Conservation (phyloP, 2,797 vertebrate genomes). For the Mormyrops attenuatus region DNA sequence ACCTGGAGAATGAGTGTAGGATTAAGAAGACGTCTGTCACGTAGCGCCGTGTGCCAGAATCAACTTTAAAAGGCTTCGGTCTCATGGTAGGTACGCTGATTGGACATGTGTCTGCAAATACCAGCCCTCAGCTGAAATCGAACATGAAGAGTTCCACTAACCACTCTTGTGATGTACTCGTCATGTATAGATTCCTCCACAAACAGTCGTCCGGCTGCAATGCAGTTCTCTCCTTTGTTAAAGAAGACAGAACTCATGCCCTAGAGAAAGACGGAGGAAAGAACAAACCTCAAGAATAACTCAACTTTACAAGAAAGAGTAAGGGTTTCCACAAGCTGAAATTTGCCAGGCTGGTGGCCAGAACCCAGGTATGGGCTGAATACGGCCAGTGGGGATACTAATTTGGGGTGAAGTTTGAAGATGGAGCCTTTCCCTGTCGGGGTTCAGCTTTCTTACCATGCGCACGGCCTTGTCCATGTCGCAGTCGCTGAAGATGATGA, state of each 20-base stretch:
- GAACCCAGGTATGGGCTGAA: not conserved
- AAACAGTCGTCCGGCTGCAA: slow-evolving; percentile 90
- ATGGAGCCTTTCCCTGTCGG: not conserved
- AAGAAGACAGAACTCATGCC: slow-evolving; percentile 95
- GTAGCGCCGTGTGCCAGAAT: not conserved
- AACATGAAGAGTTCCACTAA: slow-evolving; percentile 51
- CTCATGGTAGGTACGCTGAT: not conserved
- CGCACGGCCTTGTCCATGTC: slow-evolving; percentile 93
- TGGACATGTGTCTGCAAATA: not conserved
- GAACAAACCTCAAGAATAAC: not conserved
- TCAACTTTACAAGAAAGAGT: not conserved
- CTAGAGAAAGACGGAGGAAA: slow-evolving; percentile 49
- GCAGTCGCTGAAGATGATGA: slow-evolving; percentile 94
- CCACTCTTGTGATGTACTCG: slow-evolving; percentile 84
- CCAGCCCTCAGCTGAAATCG: not conserved
- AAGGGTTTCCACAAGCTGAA: not conserved
- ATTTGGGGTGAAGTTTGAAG: not conserved
- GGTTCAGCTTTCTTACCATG: slow-evolving; percentile 69
- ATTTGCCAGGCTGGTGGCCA: not conserved
- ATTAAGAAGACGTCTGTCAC: too few relatives aligned
- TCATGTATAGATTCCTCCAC: slow-evolving; percentile 93
- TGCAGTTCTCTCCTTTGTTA: slow-evolving; percentile 98
- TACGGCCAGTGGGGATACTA: not conserved
- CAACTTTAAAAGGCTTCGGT: not conserved
- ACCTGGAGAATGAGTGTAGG: slow-evolving; percentile 59